phyloP scores from a whole-genome alignment of 2,113 vertebrate genomes.

The Pycnonotus jocosus region DNA sequence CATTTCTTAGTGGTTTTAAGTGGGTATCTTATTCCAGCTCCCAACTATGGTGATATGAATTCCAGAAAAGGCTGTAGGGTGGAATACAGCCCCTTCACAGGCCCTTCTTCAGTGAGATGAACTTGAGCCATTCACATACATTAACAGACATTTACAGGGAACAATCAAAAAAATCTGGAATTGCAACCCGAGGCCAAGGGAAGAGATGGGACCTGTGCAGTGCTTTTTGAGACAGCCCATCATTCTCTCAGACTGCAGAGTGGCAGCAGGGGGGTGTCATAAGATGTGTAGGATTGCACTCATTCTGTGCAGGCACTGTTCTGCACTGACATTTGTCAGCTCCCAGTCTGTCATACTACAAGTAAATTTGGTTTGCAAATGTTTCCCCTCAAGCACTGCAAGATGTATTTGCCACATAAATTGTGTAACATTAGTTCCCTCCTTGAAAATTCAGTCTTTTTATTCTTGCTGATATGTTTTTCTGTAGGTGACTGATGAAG shows the following conservation, averaged over 20 bases:
- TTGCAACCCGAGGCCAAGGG: neutral
- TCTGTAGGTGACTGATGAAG: neutral
- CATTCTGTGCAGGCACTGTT: neutral
- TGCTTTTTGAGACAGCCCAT: neutral
- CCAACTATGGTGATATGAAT: neutral
- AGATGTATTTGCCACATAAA: neutral
- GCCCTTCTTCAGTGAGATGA: constrained; percentile 7
- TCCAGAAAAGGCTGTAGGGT: neutral
- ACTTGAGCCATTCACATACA: neutral
- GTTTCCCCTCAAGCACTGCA: neutral
- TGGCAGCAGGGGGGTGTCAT: neutral
- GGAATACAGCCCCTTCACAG: neutral
- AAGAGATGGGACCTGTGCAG: neutral
- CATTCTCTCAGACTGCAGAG: neutral
- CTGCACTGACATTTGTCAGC: neutral
- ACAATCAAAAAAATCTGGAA: neutral
- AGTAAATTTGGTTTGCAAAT: neutral
- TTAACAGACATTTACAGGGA: neutral
- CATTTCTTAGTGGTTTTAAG: neutral
- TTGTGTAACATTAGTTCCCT: neutral
- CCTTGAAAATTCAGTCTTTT: neutral
- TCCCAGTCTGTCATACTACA: neutral
- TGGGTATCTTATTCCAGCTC: constrained; percentile 30
- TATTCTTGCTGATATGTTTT: neutral
- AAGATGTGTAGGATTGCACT: neutral